These are phyloP conservation scores for Papilio helenus DNA, from an alignment of 1,140 invertebrate genomes.

Conservation along the genomic window DNA sequence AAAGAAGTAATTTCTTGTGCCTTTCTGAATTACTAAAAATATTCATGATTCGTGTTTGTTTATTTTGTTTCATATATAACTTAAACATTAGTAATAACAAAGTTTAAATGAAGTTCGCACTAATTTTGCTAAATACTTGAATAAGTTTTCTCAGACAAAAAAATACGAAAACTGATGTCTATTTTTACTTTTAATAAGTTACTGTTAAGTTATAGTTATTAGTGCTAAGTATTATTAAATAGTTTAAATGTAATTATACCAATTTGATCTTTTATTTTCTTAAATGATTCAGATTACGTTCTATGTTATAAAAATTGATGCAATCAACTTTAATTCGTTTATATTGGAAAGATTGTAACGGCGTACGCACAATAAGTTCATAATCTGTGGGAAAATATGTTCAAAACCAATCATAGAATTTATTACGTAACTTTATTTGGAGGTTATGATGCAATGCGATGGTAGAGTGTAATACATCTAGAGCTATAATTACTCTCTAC, in stretches of 20 bases:
- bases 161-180: too few species aligned
- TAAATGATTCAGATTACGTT: not conserved
- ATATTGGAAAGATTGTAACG: not conserved
- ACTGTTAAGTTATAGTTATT: not conserved
- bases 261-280: not conserved
- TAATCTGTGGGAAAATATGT: constrained; percentile 7
- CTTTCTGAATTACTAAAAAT: not conserved
- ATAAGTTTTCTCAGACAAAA: too few species aligned
- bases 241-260: not conserved
- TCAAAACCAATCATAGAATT: not conserved
- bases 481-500: not conserved
- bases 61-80: too few species aligned
- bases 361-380: not conserved
- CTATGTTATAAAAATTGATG: not conserved
- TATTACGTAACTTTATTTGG: not conserved
- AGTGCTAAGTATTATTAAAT: not conserved
- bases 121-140: too few species aligned
- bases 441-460: not conserved
- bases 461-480: too few species aligned
- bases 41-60: too few species aligned
- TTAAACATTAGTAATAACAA: too few species aligned
- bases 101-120: too few species aligned
- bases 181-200: too few species aligned
- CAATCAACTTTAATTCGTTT: constrained; percentile 10
- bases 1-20: not conserved